Base-by-base conservation (phyloP, 2,797 vertebrate genomes). In the Xenopus petersii region DNA sequence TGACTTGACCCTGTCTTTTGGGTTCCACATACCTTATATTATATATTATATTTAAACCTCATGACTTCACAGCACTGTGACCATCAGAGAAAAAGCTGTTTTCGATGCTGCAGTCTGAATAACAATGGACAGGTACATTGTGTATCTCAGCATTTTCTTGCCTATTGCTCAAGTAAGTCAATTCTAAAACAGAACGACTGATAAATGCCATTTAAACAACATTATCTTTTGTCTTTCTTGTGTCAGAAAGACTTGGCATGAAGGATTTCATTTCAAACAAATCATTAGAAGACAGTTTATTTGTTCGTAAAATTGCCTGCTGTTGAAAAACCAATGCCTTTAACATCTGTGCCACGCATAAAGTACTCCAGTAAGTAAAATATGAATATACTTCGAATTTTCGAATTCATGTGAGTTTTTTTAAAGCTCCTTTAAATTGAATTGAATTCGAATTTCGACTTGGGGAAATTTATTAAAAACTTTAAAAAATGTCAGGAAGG, bases 61-160 rank as follows among this genome's bases (percentile, higher is more conserved):
- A 17, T 56, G 61, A 55, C 64, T 24, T 54, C 49, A 69, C 49
- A 63, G 49, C 71, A 67, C 70, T 73, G 49, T 68, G 69, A 62
- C 70, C 75, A 73, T 73, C 70, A 64, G 48, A 73, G 64, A 54
- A 77, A 77, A 77, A 56, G 67, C 66, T 12, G 42, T 55, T 75
- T 75, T 75, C 62, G 66, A 16, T 62, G 69, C 55, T 62, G 51
- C 16, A 24, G 55, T 46, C 21, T 62, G 60, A 73, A 64, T 64
- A 64, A 77, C 70, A 77, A 73, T 73, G 59, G 60, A 63, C 64
- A 77, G 64, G 24, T 48, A 63, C 16, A 73, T 15, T 6, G n/a
- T 16, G 63, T 46, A 71, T 42, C 63, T 70, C n/a, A 16, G 67
- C 61, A 55, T 59, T 47, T 65, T 9, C 59, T 46, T 64, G 56